Percentiles rank a stretch among this genome's conserved stretches.
Evolutionary conservation across 1,140 invertebrate species (phyloP).

Genomic region (Steinernema feltiae): DNA sequence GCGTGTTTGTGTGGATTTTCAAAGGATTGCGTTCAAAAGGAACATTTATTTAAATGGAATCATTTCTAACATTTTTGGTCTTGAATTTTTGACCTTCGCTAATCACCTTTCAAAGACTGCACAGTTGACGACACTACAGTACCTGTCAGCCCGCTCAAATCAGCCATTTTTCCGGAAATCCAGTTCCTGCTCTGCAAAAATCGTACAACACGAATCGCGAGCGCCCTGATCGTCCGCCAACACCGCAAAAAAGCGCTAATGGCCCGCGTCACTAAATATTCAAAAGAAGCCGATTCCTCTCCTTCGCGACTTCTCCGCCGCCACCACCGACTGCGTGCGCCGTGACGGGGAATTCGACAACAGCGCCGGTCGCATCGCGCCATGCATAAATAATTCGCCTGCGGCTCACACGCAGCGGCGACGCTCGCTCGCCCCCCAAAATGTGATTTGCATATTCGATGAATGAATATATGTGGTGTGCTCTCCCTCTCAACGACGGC

Average conservation of each 20-base stretch:
- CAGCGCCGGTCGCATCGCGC: neutral
- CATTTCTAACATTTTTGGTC: too few relatives aligned
- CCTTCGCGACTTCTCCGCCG: neutral
- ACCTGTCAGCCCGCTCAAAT: too few relatives aligned
- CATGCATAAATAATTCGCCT: slow-evolving; percentile 15
- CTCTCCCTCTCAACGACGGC: too few relatives aligned
- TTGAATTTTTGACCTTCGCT: neutral
- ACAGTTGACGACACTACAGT: too few relatives aligned
- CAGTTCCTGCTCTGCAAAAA: too few relatives aligned
- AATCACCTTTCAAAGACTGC: too few relatives aligned
- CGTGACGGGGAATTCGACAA: too few relatives aligned
- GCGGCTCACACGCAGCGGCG: slow-evolving; percentile 2
- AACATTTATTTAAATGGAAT: too few relatives aligned
- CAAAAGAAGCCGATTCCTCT: slow-evolving; percentile 13
- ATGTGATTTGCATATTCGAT: slow-evolving; percentile 15
- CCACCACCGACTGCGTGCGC: too few relatives aligned
- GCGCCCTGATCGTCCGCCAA: neutral
- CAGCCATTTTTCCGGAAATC: too few relatives aligned
- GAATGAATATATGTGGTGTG: slow-evolving; percentile 15
- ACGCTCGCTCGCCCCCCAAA: slow-evolving; percentile 9
- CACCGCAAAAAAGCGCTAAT: slow-evolving; percentile 1
- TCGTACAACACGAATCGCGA: too few relatives aligned
- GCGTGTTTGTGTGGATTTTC: neutral
- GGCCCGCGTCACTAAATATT: slow-evolving; percentile 13
- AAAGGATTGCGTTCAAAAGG: neutral